Evolutionary conservation across 2,888 invertebrate genomes (phyloP).

Genomic region (Pterostichus niger): DNA sequence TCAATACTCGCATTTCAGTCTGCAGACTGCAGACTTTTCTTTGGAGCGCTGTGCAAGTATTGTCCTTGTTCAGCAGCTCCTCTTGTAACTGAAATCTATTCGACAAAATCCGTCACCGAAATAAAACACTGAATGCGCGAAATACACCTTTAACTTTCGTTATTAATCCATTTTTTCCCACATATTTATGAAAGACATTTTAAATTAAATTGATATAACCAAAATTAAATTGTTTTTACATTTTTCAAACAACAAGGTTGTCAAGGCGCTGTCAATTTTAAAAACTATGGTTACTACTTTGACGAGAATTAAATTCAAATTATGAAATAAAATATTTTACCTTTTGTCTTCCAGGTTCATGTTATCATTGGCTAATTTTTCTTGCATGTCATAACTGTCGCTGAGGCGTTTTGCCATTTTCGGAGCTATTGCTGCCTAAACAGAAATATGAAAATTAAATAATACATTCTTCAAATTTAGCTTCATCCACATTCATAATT

Average conservation of each 20-base stretch:
- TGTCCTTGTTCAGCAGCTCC: slow-evolving; percentile 83
- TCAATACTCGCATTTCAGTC: slow-evolving; percentile 82
- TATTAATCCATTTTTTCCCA: slow-evolving; percentile 31
- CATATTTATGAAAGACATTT: slow-evolving; percentile 34
- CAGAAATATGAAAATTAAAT: slow-evolving; percentile 51
- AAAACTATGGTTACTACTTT: slow-evolving; percentile 50
- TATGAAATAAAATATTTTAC: slow-evolving; percentile 73
- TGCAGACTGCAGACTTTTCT: slow-evolving; percentile 82
- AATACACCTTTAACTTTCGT: slow-evolving; percentile 34
- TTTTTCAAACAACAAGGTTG: slow-evolving; percentile 53
- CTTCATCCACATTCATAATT: no score
- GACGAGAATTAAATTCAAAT: slow-evolving; percentile 59
- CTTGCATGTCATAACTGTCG: slow-evolving; percentile 84
- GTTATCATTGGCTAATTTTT: slow-evolving; percentile 84
- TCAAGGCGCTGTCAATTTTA: slow-evolving; percentile 52
- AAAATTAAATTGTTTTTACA: slow-evolving; percentile 55
- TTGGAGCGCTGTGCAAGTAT: slow-evolving; percentile 81
- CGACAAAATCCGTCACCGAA: slow-evolving; percentile 29
- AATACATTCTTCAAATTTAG: not conserved
- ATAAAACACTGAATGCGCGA: slow-evolving; percentile 7
- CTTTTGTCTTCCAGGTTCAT: slow-evolving; percentile 84
- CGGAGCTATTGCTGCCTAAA: slow-evolving; percentile 4
- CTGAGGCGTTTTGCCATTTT: slow-evolving; percentile 79
- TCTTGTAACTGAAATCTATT: slow-evolving; percentile 83
- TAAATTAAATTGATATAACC: slow-evolving; percentile 46